phyloP scores from a whole-genome alignment of 2,888 invertebrate genomes.

The Nudaria mundana region DNA sequence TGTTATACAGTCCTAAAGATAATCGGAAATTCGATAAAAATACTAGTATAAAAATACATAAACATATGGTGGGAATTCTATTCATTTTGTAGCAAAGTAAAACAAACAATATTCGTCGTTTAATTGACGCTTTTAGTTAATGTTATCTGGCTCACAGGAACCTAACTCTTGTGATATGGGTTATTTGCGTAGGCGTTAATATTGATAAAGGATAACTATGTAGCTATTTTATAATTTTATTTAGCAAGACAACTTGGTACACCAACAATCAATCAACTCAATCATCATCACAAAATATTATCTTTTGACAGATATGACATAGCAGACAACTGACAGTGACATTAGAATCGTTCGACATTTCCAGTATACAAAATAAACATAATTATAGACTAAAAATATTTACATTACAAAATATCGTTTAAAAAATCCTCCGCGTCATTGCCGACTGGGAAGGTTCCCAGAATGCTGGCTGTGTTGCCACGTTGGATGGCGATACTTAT shows the following conservation, averaged over 20 bases:
- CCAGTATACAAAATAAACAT: no score
- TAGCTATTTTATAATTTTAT: constrained; percentile 7
- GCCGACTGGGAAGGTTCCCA: no score
- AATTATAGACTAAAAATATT: no score
- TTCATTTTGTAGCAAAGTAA: constrained; percentile 24
- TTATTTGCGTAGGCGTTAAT: constrained; percentile 46
- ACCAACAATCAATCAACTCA: no score
- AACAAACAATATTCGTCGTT: constrained; percentile 13
- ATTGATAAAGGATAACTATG: constrained; percentile 36
- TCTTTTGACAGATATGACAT: no score
- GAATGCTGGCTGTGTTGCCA: no score
- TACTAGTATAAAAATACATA: constrained; percentile 44
- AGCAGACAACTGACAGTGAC: no score
- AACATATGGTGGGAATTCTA: constrained; percentile 28
- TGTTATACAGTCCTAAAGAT: constrained; percentile 61
- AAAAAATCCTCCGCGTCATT: no score
- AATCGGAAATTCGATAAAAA: constrained; percentile 47
- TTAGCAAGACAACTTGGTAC: constrained; percentile 3
- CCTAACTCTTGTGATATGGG: constrained; percentile 39
- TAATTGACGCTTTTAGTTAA: constrained; percentile 11
- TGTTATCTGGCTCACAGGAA: constrained; percentile 42
- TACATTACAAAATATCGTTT: no score
- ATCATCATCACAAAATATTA: neutral
- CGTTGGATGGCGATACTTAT: no score
- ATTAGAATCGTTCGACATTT: no score